Base-by-base conservation (phyloP, 2,113 vertebrate genomes). In the Nymphicus hollandicus region DNA sequence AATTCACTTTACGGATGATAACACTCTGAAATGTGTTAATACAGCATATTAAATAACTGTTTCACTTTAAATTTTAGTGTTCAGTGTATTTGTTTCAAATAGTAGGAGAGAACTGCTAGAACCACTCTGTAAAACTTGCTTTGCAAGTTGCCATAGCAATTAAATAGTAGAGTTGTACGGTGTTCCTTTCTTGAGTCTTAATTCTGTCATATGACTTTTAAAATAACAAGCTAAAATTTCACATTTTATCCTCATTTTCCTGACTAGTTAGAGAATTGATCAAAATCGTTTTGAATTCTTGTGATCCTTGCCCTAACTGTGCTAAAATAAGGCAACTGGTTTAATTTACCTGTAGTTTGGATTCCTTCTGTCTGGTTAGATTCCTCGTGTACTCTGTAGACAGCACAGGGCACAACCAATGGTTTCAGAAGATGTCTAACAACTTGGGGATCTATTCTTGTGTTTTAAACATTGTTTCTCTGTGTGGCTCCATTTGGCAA, bases 11-110 rank as follows among this genome's bases (percentile, higher is more conserved):
- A 88, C n/a, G 14, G 86, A 63, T 69, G 70, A 76, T 95, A 91
- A 81, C 89, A 88, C 77, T 88, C 60, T 96, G 95, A 90, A 90
- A 82, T 72, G 71, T 94, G 72, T 97, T 96, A 96, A 93, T 96
- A 86, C 55, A 92, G 86, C 65, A 81, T 61, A 88, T 82, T 95
- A 95, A 97, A 89, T 93, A 70, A 95, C 74, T 65, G 33, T 69
- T 96, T 97, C 61, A 93, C 94, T 94, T 97, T 93, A 95, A 91
- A 96, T 91, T 93, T 93, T 96, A 94, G 55, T 93, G 72, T 88
- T 97, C 87, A 91, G 73, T 76, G 47, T 94, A 92, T 97, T 97
- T 97, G 81, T 96, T 96, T 97, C 96, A 76, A 87, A 88, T 97
- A 84, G 82, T 94, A 61, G 53, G 37, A 95, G 91, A 86, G 97